Evolutionary conservation across 2,888 invertebrate species (phyloP).

Genomic region (Neuroscelio doddi): DNA sequence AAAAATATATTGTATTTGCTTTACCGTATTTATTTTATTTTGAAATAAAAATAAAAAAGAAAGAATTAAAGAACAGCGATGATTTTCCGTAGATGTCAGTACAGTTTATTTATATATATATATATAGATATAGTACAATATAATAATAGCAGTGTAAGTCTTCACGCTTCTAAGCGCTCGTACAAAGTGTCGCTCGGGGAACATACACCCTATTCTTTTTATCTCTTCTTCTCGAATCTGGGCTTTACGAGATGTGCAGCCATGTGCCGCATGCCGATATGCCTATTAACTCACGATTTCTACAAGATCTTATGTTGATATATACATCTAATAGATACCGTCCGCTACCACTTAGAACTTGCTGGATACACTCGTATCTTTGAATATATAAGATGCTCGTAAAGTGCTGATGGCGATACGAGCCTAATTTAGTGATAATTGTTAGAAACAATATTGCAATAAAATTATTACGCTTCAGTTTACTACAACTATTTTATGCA

Average conservation of each 20-base stretch:
- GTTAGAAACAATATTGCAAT: constrained; percentile 1
- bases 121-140: too few species aligned
- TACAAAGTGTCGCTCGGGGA: constrained; percentile 49
- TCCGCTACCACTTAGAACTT: constrained; percentile 52
- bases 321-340: constrained; percentile 60
- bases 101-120: too few species aligned
- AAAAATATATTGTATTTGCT: too few species aligned
- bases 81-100: too few species aligned
- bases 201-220: constrained; percentile 46
- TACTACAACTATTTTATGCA: too few species aligned
- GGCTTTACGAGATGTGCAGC: constrained; percentile 32
- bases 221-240: constrained; percentile 26
- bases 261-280: constrained; percentile 58
- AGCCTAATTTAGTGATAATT: constrained; percentile 16
- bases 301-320: constrained; percentile 61
- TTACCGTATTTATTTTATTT: too few species aligned
- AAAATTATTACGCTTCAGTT: too few species aligned
- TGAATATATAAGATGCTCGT: constrained; percentile 22
- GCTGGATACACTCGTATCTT: constrained; percentile 29
- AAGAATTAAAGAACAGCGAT: too few species aligned
- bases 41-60: too few species aligned
- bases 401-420: constrained; percentile 40
- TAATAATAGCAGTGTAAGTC: constrained; percentile 41
- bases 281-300: constrained; percentile 60
- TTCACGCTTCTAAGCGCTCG: constrained; percentile 54